These are phyloP conservation scores for Holcopasites calliopsidis DNA, from an alignment of 1,140 invertebrate species.

Conservation along the genomic window DNA sequence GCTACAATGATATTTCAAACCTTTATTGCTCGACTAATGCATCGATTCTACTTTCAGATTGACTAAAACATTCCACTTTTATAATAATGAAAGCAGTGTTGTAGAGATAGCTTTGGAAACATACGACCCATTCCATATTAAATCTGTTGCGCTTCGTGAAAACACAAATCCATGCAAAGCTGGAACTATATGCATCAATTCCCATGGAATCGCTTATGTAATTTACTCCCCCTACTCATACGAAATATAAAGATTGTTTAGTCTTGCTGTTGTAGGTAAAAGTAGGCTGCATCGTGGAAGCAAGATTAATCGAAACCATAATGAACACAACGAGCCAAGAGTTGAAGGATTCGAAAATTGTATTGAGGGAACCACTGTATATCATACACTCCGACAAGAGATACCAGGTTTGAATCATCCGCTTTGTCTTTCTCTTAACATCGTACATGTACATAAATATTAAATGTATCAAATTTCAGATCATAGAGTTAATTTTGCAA, in stretches of 20 bases:
- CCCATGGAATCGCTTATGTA: constrained; percentile 43
- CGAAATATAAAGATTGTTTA: background rate
- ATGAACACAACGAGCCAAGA: constrained; percentile 13
- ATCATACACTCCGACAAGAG: constrained; percentile 39
- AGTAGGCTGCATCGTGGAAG: background rate
- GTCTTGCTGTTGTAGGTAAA: background rate
- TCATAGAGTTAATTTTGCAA: constrained; percentile 43
- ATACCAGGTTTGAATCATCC: constrained; percentile 27
- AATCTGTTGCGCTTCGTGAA: constrained; percentile 1
- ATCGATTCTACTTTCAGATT: constrained; percentile 32
- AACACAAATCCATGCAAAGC: background rate
- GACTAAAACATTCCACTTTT: constrained; percentile 42
- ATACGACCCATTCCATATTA: constrained; percentile 45
- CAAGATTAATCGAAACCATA: constrained; percentile 20
- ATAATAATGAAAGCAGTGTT: constrained; percentile 21
- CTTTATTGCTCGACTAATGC: background rate
- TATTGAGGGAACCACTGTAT: background rate
- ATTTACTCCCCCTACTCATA: background rate
- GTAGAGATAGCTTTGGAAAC: constrained; percentile 32
- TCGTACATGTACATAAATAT: background rate
- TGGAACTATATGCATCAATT: constrained; percentile 8
- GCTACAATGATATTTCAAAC: too few relatives aligned
- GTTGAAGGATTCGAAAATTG: background rate
- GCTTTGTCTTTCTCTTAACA: background rate
- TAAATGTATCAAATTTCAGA: constrained; percentile 22